Evolutionary conservation across 2,113 vertebrate genomes (phyloP).

Genomic region (Engraulis encrasicolus): DNA sequence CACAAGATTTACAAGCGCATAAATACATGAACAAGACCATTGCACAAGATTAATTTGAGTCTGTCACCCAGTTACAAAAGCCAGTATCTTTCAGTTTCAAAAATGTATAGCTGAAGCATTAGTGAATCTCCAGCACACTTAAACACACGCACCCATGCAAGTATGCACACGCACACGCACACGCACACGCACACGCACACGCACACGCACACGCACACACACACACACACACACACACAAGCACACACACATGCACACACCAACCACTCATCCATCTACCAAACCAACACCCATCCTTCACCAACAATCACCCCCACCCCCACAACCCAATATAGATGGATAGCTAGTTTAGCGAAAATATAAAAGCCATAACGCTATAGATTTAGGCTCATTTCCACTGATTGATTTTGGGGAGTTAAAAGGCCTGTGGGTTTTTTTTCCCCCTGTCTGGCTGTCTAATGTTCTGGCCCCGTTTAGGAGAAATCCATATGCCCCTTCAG

Average conservation of each 20-base stretch:
- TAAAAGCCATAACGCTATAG: conserved; percentile 74
- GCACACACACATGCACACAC: not conserved
- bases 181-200: not conserved
- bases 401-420: conserved; percentile 78
- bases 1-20: too few relatives aligned
- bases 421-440: conserved; percentile 71
- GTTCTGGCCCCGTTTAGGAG: conserved; percentile 73
- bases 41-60: not conserved
- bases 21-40: not conserved
- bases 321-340: conserved; percentile 62
- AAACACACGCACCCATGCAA: too few relatives aligned
- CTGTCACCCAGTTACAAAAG: not conserved
- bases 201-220: not conserved
- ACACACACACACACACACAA: too few relatives aligned
- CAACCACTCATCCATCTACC: not conserved
- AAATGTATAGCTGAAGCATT: conserved; percentile 23
- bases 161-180: too few relatives aligned
- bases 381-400: conserved; percentile 72
- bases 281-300: not conserved
- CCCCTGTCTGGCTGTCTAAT: conserved; percentile 79
- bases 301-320: not conserved
- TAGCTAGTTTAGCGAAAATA: conserved; percentile 71
- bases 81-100: conserved; percentile 41
- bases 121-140: not conserved
- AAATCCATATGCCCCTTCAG: conserved; percentile 51